A percentile compares a stretch with the other conserved stretches of the same genome.
Conservation (phyloP, 2,888 invertebrate species). For the Diaphora mendica region DNA sequence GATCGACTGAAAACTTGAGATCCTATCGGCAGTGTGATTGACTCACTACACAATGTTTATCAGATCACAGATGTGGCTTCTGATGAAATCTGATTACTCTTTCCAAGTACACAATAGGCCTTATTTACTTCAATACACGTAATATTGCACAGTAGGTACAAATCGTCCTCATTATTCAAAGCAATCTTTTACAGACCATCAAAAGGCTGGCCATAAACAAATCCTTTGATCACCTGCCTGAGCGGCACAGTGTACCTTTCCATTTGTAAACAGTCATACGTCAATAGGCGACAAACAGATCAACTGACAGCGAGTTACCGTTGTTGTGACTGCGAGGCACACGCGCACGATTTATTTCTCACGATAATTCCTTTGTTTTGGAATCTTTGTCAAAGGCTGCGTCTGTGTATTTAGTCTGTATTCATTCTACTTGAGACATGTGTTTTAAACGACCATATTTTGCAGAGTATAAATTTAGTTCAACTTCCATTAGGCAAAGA, state of each 20-base stretch:
- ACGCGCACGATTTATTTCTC: slow-evolving; percentile 17
- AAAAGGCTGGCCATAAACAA: not conserved
- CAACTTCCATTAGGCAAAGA: no score
- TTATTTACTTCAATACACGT: not conserved
- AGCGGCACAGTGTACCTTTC: not conserved
- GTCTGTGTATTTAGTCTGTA: not conserved
- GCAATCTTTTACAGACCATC: not conserved
- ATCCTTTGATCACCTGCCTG: not conserved
- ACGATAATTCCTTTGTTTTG: slow-evolving; percentile 18
- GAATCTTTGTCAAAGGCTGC: not conserved
- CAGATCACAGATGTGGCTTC: not conserved
- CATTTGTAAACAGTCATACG: not conserved
- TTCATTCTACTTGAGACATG: not conserved
- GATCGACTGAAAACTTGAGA: no score
- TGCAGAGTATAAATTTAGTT: not conserved
- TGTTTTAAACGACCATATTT: not conserved
- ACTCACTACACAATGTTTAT: not conserved
- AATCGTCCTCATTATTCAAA: not conserved
- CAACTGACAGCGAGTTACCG: slow-evolving; percentile 7
- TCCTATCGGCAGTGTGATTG: no score
- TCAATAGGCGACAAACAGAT: not conserved
- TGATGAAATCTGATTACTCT: no score
- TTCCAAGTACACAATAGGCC: not conserved
- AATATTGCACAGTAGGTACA: not conserved
- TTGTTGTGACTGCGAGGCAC: slow-evolving; percentile 10